A percentile compares a stretch with the other conserved stretches of the same genome.
Conservation (phyloP, 2,113 vertebrate species). For the Cervus canadensis region DNA sequence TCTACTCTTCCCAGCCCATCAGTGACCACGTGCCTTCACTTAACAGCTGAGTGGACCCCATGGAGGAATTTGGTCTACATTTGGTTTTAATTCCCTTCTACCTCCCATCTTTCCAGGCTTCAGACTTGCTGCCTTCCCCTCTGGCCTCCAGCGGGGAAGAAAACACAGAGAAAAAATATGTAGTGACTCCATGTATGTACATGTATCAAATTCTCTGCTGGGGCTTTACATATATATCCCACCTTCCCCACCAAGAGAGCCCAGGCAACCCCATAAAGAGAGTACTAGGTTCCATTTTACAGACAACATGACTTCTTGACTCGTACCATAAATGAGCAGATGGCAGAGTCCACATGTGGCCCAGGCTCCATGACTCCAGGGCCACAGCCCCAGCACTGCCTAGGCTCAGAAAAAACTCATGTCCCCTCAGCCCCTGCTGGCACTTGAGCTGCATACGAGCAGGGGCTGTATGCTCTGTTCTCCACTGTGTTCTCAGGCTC, state of each 20-base stretch:
- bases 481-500: not conserved
- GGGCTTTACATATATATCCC: not conserved
- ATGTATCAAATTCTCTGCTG: not conserved
- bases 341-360: not conserved
- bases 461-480: not conserved
- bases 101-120: not conserved
- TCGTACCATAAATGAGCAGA: not conserved
- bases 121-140: not conserved
- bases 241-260: accelerated
- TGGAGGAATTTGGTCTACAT: not conserved
- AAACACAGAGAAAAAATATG: not conserved
- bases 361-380: not conserved
- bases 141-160: not conserved
- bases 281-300: not conserved
- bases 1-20: not conserved
- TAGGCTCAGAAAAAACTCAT: not conserved
- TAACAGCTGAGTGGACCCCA: not conserved
- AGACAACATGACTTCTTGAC: not conserved
- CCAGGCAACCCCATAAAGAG: not conserved
- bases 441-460: not conserved
- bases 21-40: not conserved
- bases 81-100: not conserved
- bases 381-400: not conserved
- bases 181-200: not conserved
- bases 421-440: not conserved